These are phyloP conservation scores for Dendrolimus houi DNA, from an alignment of 2,888 invertebrate genomes.

Conservation along the genomic window DNA sequence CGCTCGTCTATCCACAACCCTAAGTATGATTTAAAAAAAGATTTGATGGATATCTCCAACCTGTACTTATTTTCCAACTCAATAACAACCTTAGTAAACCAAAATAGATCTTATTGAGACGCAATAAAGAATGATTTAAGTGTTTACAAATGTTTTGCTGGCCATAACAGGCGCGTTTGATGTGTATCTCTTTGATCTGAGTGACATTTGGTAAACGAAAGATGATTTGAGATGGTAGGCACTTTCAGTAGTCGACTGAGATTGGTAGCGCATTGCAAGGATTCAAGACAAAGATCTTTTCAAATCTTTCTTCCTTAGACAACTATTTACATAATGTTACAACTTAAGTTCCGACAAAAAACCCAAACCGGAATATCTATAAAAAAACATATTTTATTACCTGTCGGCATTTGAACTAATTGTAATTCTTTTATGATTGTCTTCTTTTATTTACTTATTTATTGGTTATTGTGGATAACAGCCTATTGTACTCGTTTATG, in stretches of 20 bases:
- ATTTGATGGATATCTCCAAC: background rate
- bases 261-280: constrained; percentile 36
- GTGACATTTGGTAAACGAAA: constrained; percentile 63
- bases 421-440: too few species aligned
- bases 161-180: constrained; percentile 53
- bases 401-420: too few species aligned
- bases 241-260: constrained; percentile 36
- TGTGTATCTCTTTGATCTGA: constrained; percentile 62
- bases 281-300: too few species aligned
- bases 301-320: too few species aligned
- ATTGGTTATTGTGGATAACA: too few species aligned
- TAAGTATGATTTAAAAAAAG: constrained; percentile 29
- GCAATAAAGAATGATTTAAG: constrained; percentile 18
- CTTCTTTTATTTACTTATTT: too few species aligned
- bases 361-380: too few species aligned
- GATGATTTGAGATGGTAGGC: constrained; percentile 54
- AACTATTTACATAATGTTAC: too few species aligned
- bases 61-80: background rate
- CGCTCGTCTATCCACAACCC: background rate
- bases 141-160: constrained; percentile 30
- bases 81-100: constrained; percentile 13
- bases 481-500: too few species aligned
- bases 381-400: too few species aligned
- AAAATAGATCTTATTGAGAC: constrained; percentile 27
- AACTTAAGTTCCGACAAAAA: too few species aligned